Evolutionary conservation across 1,140 invertebrate genomes (phyloP).

Genomic region (Belonocnema kinseyi): DNA sequence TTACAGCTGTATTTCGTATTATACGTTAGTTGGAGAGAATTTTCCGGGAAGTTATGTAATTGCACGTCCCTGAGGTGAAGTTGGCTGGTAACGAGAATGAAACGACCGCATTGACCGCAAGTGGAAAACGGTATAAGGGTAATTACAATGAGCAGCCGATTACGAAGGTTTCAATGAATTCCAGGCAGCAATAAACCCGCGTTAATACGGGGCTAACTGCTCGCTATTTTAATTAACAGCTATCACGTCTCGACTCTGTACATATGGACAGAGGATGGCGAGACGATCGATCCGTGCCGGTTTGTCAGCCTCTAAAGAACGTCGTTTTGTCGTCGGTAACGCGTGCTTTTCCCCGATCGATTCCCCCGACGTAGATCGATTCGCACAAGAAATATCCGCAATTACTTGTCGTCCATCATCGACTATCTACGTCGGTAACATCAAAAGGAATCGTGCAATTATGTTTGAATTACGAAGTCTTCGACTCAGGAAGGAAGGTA

Average conservation of each 20-base stretch:
- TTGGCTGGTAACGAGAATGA: conserved; percentile 53
- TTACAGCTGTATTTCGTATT: conserved; percentile 7
- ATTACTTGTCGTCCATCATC: conserved; percentile 57
- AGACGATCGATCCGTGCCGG: conserved; percentile 36
- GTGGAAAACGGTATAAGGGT: conserved; percentile 51
- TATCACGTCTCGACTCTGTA: conserved; percentile 46
- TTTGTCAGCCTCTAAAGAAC: conserved; percentile 43
- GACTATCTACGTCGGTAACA: conserved; percentile 33
- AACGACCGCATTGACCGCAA: conserved; percentile 43
- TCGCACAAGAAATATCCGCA: conserved; percentile 53
- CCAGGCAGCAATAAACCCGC: conserved; percentile 66
- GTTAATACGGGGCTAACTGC: conserved; percentile 69
- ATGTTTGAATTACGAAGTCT: conserved; percentile 27
- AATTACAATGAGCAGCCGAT: conserved; percentile 42
- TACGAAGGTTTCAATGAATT: conserved; percentile 69
- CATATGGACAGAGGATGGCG: conserved; percentile 37
- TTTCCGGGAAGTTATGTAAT: conserved; percentile 26
- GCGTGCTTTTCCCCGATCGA: conserved; percentile 50
- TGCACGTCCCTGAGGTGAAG: conserved; percentile 5
- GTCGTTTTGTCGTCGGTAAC: conserved; percentile 46
- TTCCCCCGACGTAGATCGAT: conserved; percentile 47
- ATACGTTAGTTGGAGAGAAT: conserved; percentile 12
- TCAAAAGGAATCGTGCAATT: conserved; percentile 46
- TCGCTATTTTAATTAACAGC: conserved; percentile 73
- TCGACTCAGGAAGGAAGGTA: conserved; percentile 13